Evolutionary conservation across 1,140 invertebrate species (phyloP).

Genomic region (Nixonia krombeini): DNA sequence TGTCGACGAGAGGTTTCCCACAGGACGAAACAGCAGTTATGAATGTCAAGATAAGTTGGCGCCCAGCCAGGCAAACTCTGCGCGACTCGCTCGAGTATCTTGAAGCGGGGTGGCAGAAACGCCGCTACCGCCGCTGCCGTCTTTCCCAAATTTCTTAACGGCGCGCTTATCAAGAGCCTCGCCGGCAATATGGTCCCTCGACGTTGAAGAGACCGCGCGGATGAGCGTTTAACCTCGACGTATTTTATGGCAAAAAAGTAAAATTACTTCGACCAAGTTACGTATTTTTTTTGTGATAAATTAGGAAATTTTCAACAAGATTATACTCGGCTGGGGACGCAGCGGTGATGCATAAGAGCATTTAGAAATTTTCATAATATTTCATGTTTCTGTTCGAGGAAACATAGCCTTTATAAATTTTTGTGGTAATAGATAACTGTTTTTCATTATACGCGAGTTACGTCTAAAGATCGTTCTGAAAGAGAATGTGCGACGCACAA

Average conservation of each 20-base stretch:
- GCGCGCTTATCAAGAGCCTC: slow-evolving; percentile 26
- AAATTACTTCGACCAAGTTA: not conserved
- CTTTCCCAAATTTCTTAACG: slow-evolving; percentile 44
- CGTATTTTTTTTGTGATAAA: not conserved
- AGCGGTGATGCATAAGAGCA: too few species aligned
- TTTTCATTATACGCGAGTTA: too few species aligned
- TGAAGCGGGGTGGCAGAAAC: slow-evolving; percentile 9
- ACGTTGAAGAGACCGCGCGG: slow-evolving; percentile 22
- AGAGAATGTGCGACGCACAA: too few species aligned
- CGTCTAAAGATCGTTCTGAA: too few species aligned
- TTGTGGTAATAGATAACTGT: too few species aligned
- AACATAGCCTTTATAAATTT: too few species aligned
- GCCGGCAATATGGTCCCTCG: slow-evolving; percentile 33
- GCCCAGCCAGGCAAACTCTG: slow-evolving; percentile 19
- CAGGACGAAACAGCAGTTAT: slow-evolving; percentile 49
- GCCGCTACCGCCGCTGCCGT: slow-evolving; percentile 8
- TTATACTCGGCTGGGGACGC: too few species aligned
- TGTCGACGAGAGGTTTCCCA: slow-evolving; percentile 28
- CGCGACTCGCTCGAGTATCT: slow-evolving; percentile 24
- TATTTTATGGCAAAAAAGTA: slow-evolving; percentile 8
- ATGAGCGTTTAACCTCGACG: slow-evolving; percentile 24
- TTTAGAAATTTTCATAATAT: too few species aligned
- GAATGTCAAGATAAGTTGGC: slow-evolving; percentile 57
- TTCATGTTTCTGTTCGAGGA: too few species aligned
- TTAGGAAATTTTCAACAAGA: too few species aligned